Evolutionary conservation across 2,113 vertebrate species (phyloP).

Genomic region (Xiphophorus couchianus): DNA sequence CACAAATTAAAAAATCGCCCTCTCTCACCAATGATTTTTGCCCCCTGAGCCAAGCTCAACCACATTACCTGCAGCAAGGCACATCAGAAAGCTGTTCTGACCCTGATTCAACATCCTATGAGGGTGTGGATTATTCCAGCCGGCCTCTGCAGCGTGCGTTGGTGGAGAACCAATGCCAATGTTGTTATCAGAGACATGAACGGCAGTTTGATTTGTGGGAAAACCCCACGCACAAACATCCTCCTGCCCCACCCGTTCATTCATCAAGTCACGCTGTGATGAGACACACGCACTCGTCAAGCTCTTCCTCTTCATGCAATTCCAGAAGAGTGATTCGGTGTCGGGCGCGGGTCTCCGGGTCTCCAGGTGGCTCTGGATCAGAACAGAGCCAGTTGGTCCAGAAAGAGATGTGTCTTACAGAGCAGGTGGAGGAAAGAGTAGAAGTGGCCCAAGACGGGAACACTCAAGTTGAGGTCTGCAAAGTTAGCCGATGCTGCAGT

Average conservation of each 20-base stretch:
- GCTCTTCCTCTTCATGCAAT: slow-evolving; percentile 78
- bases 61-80: slow-evolving; percentile 63
- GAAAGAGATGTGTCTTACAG: slow-evolving; percentile 78
- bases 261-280: slow-evolving; percentile 25
- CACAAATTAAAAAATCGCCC: slow-evolving; percentile 81
- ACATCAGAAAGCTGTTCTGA: slow-evolving; percentile 79
- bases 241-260: slow-evolving; percentile 44
- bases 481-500: slow-evolving; percentile 68
- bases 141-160: slow-evolving; percentile 65
- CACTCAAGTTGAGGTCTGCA: slow-evolving; percentile 67
- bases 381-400: slow-evolving; percentile 78
- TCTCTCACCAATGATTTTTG: slow-evolving; percentile 72
- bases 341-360: slow-evolving; percentile 61
- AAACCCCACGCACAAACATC: slow-evolving; percentile 79
- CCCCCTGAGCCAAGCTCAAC: slow-evolving; percentile 51
- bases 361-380: slow-evolving; percentile 33
- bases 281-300: slow-evolving; percentile 70
- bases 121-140: slow-evolving; percentile 73
- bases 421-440: slow-evolving; percentile 66
- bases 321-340: slow-evolving; percentile 76
- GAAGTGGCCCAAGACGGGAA: slow-evolving; percentile 66
- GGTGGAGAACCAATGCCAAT: slow-evolving; percentile 69
- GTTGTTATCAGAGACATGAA: slow-evolving; percentile 73
- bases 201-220: slow-evolving; percentile 87
- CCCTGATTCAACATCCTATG: slow-evolving; percentile 77